These are phyloP conservation scores for Aradophagus sp. DNA, from an alignment of 1,140 invertebrate genomes.

Conservation along the genomic window DNA sequence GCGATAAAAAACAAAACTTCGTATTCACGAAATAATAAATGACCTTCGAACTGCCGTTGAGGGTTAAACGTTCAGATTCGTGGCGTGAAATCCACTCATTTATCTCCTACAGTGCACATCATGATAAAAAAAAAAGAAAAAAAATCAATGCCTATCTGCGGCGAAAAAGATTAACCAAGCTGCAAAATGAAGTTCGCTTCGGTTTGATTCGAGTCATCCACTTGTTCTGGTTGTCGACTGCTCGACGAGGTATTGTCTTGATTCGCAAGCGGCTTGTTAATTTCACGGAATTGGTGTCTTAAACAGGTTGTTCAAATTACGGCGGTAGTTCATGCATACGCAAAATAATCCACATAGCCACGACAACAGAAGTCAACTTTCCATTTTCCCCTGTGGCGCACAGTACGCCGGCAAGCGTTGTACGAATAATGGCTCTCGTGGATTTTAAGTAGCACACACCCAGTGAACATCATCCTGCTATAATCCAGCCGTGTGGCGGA, in stretches of 20 bases:
- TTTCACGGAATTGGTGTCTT: conserved; percentile 35
- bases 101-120: too few species aligned
- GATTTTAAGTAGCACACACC: conserved; percentile 38
- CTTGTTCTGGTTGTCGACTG: background rate
- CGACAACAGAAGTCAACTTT: conserved; percentile 45
- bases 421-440: conserved; percentile 46
- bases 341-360: too few species aligned
- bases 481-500: conserved; percentile 36
- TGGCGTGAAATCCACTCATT: too few species aligned
- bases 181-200: background rate
- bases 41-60: too few species aligned
- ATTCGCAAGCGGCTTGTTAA: conserved; percentile 10
- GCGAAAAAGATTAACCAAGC: conserved; percentile 17
- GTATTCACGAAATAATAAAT: too few species aligned
- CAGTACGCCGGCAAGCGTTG: conserved; percentile 31
- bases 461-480: conserved; percentile 38
- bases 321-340: conserved; percentile 20
- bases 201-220: background rate
- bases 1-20: too few species aligned
- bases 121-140: too few species aligned
- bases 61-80: too few species aligned
- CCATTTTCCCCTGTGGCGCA: conserved; percentile 15
- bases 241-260: conserved; percentile 12
- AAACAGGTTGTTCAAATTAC: conserved; percentile 37
- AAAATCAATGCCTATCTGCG: too few species aligned